Percentiles rank a stretch among this genome's conserved stretches.
Conservation (phyloP, 2,113 vertebrate genomes). For the Phrynocephalus versicolor region DNA sequence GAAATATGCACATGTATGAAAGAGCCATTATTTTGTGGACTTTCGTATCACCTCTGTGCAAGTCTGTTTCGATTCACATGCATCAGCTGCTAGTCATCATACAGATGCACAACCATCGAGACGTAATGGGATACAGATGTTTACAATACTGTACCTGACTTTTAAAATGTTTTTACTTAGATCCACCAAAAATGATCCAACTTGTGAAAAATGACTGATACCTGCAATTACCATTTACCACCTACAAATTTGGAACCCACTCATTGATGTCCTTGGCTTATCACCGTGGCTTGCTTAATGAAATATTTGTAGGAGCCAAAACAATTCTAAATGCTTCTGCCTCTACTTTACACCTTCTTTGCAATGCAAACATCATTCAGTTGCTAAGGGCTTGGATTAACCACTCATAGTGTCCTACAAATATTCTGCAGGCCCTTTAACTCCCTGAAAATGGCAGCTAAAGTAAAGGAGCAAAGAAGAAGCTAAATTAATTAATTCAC, state of each 20-base stretch:
- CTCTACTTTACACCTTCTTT: background rate
- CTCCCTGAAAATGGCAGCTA: slow-evolving; percentile 5
- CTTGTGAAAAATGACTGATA: background rate
- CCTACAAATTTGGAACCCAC: background rate
- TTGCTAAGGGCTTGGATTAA: background rate
- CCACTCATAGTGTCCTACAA: background rate
- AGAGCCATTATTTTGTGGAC: no score
- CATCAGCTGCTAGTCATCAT: background rate
- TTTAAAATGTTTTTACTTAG: background rate
- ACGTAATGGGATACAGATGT: background rate
- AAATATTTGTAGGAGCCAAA: background rate
- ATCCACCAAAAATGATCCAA: background rate
- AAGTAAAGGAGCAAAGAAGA: slow-evolving; percentile 38
- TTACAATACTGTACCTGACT: background rate
- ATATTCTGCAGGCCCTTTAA: background rate
- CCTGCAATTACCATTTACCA: background rate
- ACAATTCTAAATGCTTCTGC: background rate
- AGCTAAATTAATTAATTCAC: slow-evolving; percentile 72
- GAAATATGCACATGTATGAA: background rate
- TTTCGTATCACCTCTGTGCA: background rate
- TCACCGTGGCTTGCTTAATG: background rate
- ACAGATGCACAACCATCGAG: background rate
- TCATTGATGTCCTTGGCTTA: slow-evolving; percentile 10
- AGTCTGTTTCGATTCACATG: background rate
- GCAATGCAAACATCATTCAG: background rate